Conservation (phyloP, 2,113 vertebrate species). For the Pachypanchax playfairii region DNA sequence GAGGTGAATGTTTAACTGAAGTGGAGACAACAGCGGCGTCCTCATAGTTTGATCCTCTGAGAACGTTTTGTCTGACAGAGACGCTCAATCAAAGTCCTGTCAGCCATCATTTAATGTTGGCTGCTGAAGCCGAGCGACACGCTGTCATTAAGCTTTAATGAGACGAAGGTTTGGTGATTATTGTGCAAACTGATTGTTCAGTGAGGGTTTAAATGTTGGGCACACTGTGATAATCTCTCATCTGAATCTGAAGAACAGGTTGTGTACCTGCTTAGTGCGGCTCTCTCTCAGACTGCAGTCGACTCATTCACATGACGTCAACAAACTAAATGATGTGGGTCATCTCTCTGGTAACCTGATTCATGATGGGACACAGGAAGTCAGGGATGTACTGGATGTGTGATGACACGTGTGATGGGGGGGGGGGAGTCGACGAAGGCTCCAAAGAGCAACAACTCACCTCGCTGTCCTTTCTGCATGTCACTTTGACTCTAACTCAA, state of each 20-base stretch:
- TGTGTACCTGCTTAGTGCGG: too few relatives aligned
- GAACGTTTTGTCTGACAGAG: constrained; percentile 5
- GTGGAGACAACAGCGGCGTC: too few relatives aligned
- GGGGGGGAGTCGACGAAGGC: constrained; percentile 9
- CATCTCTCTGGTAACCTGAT: constrained; percentile 38
- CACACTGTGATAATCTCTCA: constrained; percentile 34
- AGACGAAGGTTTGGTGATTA: constrained; percentile 33
- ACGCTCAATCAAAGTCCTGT: constrained; percentile 32
- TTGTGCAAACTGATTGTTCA: constrained; percentile 59
- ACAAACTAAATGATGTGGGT: too few relatives aligned
- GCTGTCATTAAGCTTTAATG: constrained; percentile 49
- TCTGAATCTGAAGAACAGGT: constrained; percentile 13
- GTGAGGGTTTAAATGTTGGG: constrained; percentile 34
- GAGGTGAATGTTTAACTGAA: constrained; percentile 7
- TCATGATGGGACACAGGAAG: constrained; percentile 29
- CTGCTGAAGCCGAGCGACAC: constrained; percentile 8
- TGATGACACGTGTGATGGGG: too few relatives aligned
- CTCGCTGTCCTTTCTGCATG: neutral
- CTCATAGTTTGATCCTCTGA: constrained; percentile 18
- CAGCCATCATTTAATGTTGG: constrained; percentile 46
- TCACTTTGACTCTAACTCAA: constrained; percentile 10
- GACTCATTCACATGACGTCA: too few relatives aligned
- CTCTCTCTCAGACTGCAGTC: too few relatives aligned
- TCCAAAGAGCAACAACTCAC: constrained; percentile 36
- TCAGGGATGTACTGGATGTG: constrained; percentile 31